Conservation (phyloP, 2,888 invertebrate genomes). For the Chloromyia formosa region DNA sequence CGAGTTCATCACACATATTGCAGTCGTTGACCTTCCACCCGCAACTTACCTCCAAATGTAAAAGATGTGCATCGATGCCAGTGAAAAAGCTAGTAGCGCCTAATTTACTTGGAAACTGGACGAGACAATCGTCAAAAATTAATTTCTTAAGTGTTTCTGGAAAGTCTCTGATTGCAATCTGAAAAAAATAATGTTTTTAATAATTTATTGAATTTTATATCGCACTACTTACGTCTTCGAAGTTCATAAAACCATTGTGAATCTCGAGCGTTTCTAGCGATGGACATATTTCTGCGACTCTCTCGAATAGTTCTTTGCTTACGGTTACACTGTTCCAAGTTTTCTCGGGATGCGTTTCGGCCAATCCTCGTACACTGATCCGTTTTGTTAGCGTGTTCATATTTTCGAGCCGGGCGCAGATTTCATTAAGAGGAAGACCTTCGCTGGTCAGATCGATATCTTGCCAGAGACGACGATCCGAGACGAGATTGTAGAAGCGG, state of each 20-base stretch:
- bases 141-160: slow-evolving; percentile 71
- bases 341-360: slow-evolving; percentile 53
- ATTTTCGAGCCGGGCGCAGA: slow-evolving; percentile 57
- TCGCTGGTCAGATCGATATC: slow-evolving; percentile 58
- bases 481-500: slow-evolving; percentile 57
- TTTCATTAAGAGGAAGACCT: slow-evolving; percentile 55
- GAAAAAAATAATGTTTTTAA: slow-evolving; percentile 53
- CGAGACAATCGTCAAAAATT: slow-evolving; percentile 61
- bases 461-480: slow-evolving; percentile 61
- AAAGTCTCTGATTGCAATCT: slow-evolving; percentile 73
- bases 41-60: slow-evolving; percentile 56
- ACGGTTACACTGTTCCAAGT: slow-evolving; percentile 53
- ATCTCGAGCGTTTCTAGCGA: slow-evolving; percentile 57
- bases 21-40: too few relatives aligned
- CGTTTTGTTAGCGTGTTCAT: slow-evolving; percentile 57
- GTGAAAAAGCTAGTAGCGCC: slow-evolving; percentile 59
- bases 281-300: slow-evolving; percentile 56
- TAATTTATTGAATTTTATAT: background rate
- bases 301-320: slow-evolving; percentile 55
- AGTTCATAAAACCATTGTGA: slow-evolving; percentile 60
- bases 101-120: slow-evolving; percentile 54
- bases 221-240: slow-evolving; percentile 55
- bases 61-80: slow-evolving; percentile 59
- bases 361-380: slow-evolving; percentile 59
- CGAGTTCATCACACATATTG: slow-evolving; percentile 39